Evolutionary conservation across 2,888 invertebrate genomes (phyloP).

Genomic region (Automeris io): DNA sequence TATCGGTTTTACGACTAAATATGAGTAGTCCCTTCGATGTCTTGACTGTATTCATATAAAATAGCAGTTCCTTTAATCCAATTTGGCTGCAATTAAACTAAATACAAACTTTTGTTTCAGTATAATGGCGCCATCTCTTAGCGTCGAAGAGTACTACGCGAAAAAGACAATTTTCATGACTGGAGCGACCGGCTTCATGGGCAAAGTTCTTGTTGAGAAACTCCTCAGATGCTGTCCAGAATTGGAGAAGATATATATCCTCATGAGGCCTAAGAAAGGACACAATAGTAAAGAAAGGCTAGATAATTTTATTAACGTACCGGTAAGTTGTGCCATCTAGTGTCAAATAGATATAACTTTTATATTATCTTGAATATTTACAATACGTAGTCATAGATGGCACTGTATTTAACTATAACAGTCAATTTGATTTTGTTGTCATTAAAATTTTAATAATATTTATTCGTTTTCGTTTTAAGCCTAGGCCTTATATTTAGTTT

Average conservation of each 20-base stretch:
- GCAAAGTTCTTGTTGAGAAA: slow-evolving; percentile 89
- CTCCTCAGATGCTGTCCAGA: slow-evolving; percentile 83
- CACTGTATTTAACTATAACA: neutral
- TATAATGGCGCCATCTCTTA: slow-evolving; percentile 50
- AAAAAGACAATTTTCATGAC: slow-evolving; percentile 83
- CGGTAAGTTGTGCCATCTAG: slow-evolving; percentile 54
- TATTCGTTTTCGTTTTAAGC: too few species aligned
- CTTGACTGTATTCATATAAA: too few species aligned
- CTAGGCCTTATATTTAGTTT: too few species aligned
- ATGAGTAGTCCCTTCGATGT: too few species aligned
- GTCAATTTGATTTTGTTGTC: too few species aligned
- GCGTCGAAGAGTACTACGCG: slow-evolving; percentile 76
- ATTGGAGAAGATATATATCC: slow-evolving; percentile 80
- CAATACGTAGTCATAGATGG: neutral
- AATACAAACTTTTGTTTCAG: slow-evolving; percentile 9
- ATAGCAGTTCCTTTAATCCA: too few species aligned
- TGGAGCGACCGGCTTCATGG: slow-evolving; percentile 90
- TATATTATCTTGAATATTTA: too few species aligned
- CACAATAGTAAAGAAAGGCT: slow-evolving; percentile 78
- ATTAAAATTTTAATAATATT: too few species aligned
- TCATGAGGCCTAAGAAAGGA: slow-evolving; percentile 85
- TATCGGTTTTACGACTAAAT: too few species aligned
- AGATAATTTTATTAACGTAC: slow-evolving; percentile 72
- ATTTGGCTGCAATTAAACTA: too few species aligned
- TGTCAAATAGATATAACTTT: neutral